Percentiles rank a stretch among this genome's conserved stretches.
Conservation (phyloP, 2,797 vertebrate genomes). For the Salarias fasciatus region DNA sequence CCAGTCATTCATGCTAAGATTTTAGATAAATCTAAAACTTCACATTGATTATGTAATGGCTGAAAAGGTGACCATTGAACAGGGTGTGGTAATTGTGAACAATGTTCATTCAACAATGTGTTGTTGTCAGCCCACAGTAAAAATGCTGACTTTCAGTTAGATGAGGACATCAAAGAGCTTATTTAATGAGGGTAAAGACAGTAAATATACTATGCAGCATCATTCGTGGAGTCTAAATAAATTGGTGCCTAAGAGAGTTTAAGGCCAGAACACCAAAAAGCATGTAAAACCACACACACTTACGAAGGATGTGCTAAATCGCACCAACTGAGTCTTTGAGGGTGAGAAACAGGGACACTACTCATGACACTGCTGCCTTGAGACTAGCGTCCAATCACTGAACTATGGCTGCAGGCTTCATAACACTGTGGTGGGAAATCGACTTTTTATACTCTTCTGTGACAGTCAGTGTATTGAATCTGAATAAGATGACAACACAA, state of each 20-base stretch:
- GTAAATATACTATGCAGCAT: not conserved
- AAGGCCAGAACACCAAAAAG: not conserved
- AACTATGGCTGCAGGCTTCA: not conserved
- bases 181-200: no score
- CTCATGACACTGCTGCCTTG: not conserved
- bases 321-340: not conserved
- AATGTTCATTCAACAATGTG: no score
- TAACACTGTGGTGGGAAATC: not conserved
- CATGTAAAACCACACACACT: not conserved
- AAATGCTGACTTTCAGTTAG: no score
- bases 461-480: not conserved
- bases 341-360: not conserved
- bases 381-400: not conserved
- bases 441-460: slow-evolving; percentile 1
- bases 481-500: not conserved
- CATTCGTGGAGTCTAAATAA: not conserved
- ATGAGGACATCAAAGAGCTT: no score
- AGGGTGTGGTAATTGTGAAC: no score
- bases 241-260: not conserved
- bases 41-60: no score
- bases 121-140: no score
- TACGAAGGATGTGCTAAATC: not conserved
- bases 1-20: no score
- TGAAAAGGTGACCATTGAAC: no score
- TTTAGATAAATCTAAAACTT: no score